These are phyloP conservation scores for Crocuta crocuta DNA, from an alignment of 2,113 vertebrate species.

Conservation along the genomic window DNA sequence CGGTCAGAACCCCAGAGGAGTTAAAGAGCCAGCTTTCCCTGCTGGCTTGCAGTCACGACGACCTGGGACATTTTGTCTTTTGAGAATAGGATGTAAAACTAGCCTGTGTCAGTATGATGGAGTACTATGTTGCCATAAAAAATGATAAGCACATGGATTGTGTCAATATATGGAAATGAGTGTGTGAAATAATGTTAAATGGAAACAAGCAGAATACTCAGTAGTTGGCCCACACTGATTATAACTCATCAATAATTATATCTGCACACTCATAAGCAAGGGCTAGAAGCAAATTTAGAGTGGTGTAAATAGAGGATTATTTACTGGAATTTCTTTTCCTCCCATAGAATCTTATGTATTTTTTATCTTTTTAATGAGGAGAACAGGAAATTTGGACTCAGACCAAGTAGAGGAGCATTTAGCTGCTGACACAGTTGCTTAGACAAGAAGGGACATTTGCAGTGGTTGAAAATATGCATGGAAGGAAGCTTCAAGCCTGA, in stretches of 20 bases:
- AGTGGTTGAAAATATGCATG: neutral
- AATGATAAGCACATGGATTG: neutral
- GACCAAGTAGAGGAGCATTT: slow-evolving; percentile 24
- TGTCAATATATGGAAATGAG: slow-evolving; percentile 73
- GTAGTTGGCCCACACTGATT: neutral
- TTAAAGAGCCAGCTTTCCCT: neutral
- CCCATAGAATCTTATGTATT: slow-evolving; percentile 11
- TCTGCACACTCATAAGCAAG: slow-evolving; percentile 1
- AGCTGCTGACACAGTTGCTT: slow-evolving; percentile 42
- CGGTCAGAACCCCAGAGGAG: neutral
- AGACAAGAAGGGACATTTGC: slow-evolving; percentile 23
- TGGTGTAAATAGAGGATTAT: neutral
- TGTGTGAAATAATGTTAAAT: slow-evolving; percentile 24
- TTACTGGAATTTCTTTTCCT: neutral
- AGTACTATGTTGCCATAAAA: slow-evolving; percentile 67
- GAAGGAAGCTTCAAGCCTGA: neutral
- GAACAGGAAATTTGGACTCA: slow-evolving; percentile 45
- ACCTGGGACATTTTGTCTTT: slow-evolving; percentile 3
- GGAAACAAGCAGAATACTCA: slow-evolving; percentile 12
- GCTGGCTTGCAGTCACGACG: rapidly evolving
- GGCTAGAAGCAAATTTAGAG: slow-evolving; percentile 3
- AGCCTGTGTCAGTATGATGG: slow-evolving; percentile 24
- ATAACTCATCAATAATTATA: slow-evolving; percentile 17
- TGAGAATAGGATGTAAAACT: slow-evolving; percentile 15
- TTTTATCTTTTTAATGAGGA: slow-evolving; percentile 38